phyloP scores from a whole-genome alignment of 2,113 vertebrate species.

The Pelusios castaneus region DNA sequence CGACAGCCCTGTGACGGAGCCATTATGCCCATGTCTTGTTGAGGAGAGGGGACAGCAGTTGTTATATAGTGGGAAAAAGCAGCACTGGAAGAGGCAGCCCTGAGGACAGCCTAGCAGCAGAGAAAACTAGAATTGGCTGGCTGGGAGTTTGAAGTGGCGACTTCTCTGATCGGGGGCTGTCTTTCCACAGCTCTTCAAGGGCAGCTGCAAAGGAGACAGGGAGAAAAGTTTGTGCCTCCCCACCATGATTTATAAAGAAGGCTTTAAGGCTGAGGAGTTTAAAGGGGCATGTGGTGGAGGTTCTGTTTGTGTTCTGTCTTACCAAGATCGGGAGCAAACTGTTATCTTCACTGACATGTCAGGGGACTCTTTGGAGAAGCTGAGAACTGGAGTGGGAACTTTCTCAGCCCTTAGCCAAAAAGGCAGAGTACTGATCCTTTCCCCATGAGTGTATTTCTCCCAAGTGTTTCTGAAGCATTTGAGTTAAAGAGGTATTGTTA shows the following conservation, averaged over 20 bases:
- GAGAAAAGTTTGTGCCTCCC: neutral
- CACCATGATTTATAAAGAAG: neutral
- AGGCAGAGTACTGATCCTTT: neutral
- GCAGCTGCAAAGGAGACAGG: neutral
- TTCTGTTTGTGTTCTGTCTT: neutral
- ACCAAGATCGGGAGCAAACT: neutral
- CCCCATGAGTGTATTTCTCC: neutral
- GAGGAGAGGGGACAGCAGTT: neutral
- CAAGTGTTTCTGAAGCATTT: neutral
- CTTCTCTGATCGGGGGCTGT: neutral
- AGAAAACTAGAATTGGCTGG: neutral
- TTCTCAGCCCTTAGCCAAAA: neutral
- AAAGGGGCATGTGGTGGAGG: neutral
- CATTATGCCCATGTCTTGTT: neutral
- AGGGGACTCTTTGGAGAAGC: neutral
- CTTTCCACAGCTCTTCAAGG: neutral
- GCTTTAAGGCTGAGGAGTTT: neutral
- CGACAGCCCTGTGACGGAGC: neutral
- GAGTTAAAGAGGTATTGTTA: neutral
- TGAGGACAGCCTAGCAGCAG: fast-evolving
- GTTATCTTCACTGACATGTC: neutral
- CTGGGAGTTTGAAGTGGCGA: neutral
- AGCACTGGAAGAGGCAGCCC: neutral
- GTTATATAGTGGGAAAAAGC: fast-evolving
- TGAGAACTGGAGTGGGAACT: neutral